Base-by-base conservation (phyloP, 2,888 invertebrate species). In the Tipula confusa region DNA sequence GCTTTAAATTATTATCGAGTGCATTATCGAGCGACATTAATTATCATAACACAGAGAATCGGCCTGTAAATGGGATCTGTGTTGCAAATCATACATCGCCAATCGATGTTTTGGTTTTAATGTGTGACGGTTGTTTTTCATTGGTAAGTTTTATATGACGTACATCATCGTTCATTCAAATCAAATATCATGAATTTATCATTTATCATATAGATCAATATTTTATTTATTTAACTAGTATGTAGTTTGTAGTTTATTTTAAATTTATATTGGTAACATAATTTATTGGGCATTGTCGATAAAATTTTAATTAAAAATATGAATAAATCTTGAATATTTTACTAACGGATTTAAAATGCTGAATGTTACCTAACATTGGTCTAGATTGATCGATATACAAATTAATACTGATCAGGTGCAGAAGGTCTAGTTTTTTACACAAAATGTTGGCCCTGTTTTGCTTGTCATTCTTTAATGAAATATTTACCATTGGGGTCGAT, bases 31-130 rank as follows among this genome's bases (percentile, higher is more conserved):
- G 95, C 31, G 96, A 96, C 85, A 93, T 96, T 86, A 94, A 93
- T 29, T 96, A 96, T 90, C 96, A 97, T 90, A 96, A 94, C 89
- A 93, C 93, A 83, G 96, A 97, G 88, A 96, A 97, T 89, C 93
- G 93, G 86, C 98, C 98, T 36, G 93, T 93, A 87, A 91, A 90
- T 85, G 93, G 94, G 79, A 99, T 99, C 87, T 99, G 98, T 91
- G 99, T 99, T 31, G 99, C 99, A 82, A 99, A 99, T 91, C 99
- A 99, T 90, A 99, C 99, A 4, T 98, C 98, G 85, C 99, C 99
- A 2, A 98, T 99, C 86, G 99, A 99, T 90, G 98, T 97, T 84
- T 93, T 99, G 86, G 95, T 99, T 86, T 92, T 99, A 83, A 97
- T 98, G 93, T 97, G 97, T 90, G 99, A 99, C 91, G 97, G 97